Evolutionary conservation across 2,888 invertebrate genomes (phyloP), one percentile per base, ranked within the genome.

Genomic region (Brachylomia viminalis): DNA sequence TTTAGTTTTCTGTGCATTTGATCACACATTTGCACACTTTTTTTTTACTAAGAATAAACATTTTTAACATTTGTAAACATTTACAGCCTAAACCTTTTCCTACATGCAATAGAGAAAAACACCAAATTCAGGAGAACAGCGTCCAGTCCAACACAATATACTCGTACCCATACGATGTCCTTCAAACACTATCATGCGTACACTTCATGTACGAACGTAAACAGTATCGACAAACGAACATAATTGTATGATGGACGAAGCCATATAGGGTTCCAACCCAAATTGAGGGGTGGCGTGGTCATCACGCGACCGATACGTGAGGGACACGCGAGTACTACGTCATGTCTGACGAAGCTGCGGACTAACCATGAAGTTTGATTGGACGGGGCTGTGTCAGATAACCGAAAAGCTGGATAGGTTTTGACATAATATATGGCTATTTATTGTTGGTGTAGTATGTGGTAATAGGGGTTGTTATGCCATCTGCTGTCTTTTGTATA

Each of bases 231-330:
- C 65, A 75, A 70, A 70, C 68, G 72, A 64, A 82, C 75, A 70
- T 79, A 71, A 83, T 83, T 84, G 66, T 75, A 67, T 75, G 69
- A 64, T 59, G 59, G 61, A 59, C 62, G 87, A 91, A 92, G 91
- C 92, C 92, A 70, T 88, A 78, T 86, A 88, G 86, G 83, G 87
- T 58, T 83, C 79, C 87, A 84, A 88, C 88, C 87, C 85, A 87
- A 90, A 89, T 86, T 86, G 80, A 71, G 78, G 86, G 84, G 82
- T 75, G 67, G 83, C 88, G 88, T 90, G 90, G 69, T 72, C 61
- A 62, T 83, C 89, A 79, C 85, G 38, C 38, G 38, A 38, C 38
- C 6, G 38, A 38, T 38, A 38, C 38, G 82, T 73, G 74, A 82
- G 82, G 86, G 52, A 30, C 77, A 80, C 88, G 88, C 84, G 88